A percentile compares a stretch with the other conserved stretches of the same genome.
Evolutionary conservation across 2,113 vertebrate genomes (phyloP).

Genomic region (Numida meleagris): DNA sequence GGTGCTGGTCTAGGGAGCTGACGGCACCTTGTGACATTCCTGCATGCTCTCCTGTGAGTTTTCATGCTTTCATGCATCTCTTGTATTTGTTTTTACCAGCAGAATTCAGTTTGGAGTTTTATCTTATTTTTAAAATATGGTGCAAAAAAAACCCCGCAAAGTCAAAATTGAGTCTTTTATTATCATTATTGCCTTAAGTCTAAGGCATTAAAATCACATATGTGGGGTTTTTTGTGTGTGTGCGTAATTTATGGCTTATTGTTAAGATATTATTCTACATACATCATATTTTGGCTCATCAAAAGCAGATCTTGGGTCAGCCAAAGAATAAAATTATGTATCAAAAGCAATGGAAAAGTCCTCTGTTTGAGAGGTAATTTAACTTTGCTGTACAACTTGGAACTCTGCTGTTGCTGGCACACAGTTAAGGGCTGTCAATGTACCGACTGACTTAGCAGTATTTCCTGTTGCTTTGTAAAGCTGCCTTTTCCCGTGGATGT

Average conservation of each 20-base stretch:
- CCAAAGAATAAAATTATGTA: slow-evolving; percentile 45
- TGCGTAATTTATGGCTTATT: slow-evolving; percentile 27
- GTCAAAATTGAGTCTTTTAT: not conserved
- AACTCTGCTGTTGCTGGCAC: not conserved
- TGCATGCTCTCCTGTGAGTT: not conserved
- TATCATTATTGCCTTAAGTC: not conserved
- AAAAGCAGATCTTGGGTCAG: slow-evolving; percentile 21
- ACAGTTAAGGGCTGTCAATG: not conserved
- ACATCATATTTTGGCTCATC: slow-evolving; percentile 39
- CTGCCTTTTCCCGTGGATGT: not conserved
- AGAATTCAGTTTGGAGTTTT: not conserved
- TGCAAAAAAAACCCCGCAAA: not conserved
- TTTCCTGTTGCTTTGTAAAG: not conserved
- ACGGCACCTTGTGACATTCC: not conserved
- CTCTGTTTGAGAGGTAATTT: not conserved
- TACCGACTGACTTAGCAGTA: not conserved
- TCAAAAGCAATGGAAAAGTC: slow-evolving; percentile 30
- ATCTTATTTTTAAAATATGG: not conserved
- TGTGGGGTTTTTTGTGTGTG: not conserved
- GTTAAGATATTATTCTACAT: not conserved
- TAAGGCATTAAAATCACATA: not conserved
- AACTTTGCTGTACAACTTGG: not conserved
- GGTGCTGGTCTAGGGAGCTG: not conserved
- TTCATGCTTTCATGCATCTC: not conserved
- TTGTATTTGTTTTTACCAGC: not conserved